Evolutionary conservation across 2,113 vertebrate species (phyloP).

Genomic region (Micronycteris hirsuta): DNA sequence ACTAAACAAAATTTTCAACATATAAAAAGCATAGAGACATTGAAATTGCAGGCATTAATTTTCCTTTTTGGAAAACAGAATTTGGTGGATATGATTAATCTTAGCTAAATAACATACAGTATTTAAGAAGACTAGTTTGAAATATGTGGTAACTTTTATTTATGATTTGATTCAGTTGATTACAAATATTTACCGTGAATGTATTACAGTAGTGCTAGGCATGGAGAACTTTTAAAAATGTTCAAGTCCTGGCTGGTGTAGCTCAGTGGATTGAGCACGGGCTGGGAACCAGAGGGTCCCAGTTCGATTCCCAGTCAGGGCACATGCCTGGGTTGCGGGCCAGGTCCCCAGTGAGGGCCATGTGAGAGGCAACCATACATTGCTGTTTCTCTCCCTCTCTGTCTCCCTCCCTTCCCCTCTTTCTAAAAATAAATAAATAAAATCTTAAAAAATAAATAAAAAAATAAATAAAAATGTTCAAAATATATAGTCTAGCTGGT

Average conservation of each 20-base stretch:
- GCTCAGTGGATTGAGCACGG: no score
- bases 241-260: no score
- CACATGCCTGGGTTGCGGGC: no score
- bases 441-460: no score
- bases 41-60: neutral
- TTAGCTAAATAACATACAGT: neutral
- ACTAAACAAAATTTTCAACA: neutral
- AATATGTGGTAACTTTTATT: neutral
- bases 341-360: no score
- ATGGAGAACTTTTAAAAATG: neutral
- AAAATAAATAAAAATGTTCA: no score
- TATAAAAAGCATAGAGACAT: neutral
- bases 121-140: neutral
- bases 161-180: neutral
- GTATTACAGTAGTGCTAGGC: neutral
- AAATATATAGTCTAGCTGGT: neutral
- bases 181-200: neutral
- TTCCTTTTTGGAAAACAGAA: neutral
- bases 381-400: no score
- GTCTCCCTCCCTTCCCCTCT: no score
- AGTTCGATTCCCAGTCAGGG: no score
- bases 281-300: no score
- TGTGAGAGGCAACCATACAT: no score
- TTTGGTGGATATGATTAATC: neutral
- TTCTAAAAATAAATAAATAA: no score